Evolutionary conservation across 2,113 vertebrate species (phyloP), one percentile per base, ranked within the genome.

Genomic region (Nansenia antarctica): DNA sequence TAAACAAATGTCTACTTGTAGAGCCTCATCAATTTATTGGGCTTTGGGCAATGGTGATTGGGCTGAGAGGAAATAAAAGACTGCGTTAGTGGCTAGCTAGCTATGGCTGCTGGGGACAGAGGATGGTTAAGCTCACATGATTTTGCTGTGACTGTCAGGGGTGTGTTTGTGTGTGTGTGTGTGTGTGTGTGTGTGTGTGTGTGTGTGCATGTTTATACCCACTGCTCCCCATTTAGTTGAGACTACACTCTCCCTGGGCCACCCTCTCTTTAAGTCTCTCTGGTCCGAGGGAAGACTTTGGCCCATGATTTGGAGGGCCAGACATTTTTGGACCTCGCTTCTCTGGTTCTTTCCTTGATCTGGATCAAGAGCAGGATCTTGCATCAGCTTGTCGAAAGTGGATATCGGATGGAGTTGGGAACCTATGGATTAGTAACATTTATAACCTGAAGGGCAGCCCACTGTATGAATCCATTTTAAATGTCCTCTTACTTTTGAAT

Each of bases 61-160:
- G n/a, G n/a, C n/a, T n/a, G n/a, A n/a, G n/a, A n/a, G n/a, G n/a
- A n/a, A n/a, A n/a, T n/a, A n/a, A n/a, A n/a, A n/a, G n/a, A n/a
- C n/a, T n/a, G n/a, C n/a, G n/a, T n/a, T n/a, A 15, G 18, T 52
- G 80, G 81, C 74, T 63, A 14, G 1, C 59, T 63, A 68, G 79
- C 64, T 70, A 64, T 49, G 65, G 62, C 71, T 69, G 76, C 62
- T 63, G 3, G 42, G 74, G 53, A 54, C 22, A 58, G 57, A 58
- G 55, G 57, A 62, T 35, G 73, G 42, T 69, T 74, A 58, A 1
- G 66, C 85, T 90, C 91, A 91, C 90, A 91, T 92, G 90, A 92
- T 85, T 72, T 7, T 74, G 74, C 70, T 89, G 87, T 91, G 89
- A 90, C 86, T 84, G 61, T 89, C 74, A 87, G 5, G 31, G 58